Percentiles rank a stretch among this genome's conserved stretches.
Evolutionary conservation across 2,113 vertebrate species (phyloP).

Genomic region (Pelobates fuscus): DNA sequence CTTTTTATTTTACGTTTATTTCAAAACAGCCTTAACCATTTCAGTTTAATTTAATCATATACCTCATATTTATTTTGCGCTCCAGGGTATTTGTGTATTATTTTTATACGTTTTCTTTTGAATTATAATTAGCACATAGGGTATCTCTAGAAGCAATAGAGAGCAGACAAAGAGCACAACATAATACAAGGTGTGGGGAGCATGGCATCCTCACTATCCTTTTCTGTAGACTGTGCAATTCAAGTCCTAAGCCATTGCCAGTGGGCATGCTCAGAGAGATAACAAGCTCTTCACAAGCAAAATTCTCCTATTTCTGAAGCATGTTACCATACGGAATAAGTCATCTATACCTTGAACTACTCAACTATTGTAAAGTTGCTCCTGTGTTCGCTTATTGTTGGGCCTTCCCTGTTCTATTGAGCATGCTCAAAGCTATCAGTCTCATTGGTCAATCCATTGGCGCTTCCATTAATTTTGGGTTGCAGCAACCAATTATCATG

Average conservation of each 20-base stretch:
- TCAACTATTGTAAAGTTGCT: conserved; percentile 47
- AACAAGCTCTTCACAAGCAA: conserved; percentile 19
- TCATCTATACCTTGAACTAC: conserved; percentile 38
- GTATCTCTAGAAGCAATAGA: conserved; percentile 91
- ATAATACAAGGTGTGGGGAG: conserved; percentile 72
- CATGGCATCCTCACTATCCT: conserved; percentile 72
- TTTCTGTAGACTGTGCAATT: conserved; percentile 75
- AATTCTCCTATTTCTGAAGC: conserved; percentile 18
- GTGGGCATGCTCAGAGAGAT: conserved; percentile 59
- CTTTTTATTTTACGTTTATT: conserved; percentile 72
- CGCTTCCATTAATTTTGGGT: conserved; percentile 65
- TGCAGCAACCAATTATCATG: conserved; percentile 77
- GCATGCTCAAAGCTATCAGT: conserved; percentile 55
- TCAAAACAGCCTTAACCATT: conserved; percentile 91
- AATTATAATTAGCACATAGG: conserved; percentile 70
- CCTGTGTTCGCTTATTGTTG: conserved; percentile 60
- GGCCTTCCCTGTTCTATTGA: conserved; percentile 58
- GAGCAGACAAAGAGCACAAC: conserved; percentile 97
- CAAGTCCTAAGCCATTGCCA: conserved; percentile 75
- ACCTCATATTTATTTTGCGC: conserved; percentile 79
- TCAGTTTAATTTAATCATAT: conserved; percentile 84
- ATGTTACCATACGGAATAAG: conserved; percentile 31
- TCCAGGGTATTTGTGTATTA: conserved; percentile 64
- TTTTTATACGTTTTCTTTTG: conserved; percentile 73
- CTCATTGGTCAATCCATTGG: conserved; percentile 52